These are phyloP conservation scores for Nysson spinosus DNA, from an alignment of 2,888 invertebrate species.

Conservation along the genomic window DNA sequence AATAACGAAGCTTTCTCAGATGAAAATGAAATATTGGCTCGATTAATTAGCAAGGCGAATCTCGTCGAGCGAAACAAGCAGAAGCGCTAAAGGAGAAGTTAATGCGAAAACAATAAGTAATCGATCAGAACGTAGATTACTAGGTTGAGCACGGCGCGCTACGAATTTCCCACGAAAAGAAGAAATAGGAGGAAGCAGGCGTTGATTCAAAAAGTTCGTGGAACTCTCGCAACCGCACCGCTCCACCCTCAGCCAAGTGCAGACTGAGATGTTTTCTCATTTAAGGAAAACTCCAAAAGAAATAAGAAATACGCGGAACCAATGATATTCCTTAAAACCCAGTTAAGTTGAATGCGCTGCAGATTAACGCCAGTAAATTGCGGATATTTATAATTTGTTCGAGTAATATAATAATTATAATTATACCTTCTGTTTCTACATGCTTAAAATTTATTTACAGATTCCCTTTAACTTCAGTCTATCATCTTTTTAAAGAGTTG, in stretches of 20 bases:
- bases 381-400: no score
- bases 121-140: conserved; percentile 54
- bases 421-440: no score
- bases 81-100: conserved; percentile 28
- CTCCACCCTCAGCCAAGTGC: conserved; percentile 5
- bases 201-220: conserved; percentile 63
- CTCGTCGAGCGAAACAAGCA: background rate
- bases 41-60: background rate
- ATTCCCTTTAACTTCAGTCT: no score
- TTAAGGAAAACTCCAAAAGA: conserved; percentile 46
- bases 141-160: background rate
- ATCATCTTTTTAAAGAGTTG: no score
- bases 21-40: background rate
- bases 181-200: conserved; percentile 7
- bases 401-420: no score
- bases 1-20: background rate
- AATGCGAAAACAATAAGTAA: conserved; percentile 53
- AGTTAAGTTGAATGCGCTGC: no score
- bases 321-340: conserved; percentile 31
- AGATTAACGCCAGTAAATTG: no score
- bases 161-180: background rate
- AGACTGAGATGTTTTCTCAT: conserved; percentile 59
- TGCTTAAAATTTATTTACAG: no score
- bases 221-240: conserved; percentile 47
- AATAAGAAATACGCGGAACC: conserved; percentile 20